phyloP scores from a whole-genome alignment of 2,797 vertebrate species.

The Basileuterus tristriatus region DNA sequence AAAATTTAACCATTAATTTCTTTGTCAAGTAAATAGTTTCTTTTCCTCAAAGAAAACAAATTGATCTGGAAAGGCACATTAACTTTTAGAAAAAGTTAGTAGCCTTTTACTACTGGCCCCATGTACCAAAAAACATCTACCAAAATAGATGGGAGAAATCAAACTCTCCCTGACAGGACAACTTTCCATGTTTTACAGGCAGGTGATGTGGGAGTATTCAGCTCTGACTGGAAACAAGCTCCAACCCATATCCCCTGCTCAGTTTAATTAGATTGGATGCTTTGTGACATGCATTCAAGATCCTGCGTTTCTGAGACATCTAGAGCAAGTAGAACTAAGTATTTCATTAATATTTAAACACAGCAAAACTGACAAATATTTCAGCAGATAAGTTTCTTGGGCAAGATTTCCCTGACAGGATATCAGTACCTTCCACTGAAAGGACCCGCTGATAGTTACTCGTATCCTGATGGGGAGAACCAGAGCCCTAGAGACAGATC shows the following conservation, averaged over 20 bases:
- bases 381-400: not conserved
- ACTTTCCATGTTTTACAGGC: not conserved
- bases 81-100: not conserved
- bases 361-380: conserved; percentile 34
- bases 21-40: not conserved
- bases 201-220: not conserved
- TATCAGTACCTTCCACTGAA: conserved; percentile 35
- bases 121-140: not conserved
- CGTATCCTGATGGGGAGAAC: not conserved
- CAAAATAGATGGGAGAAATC: not conserved
- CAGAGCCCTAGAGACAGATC: not conserved
- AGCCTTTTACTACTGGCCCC: not conserved
- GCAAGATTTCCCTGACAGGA: conserved; percentile 21
- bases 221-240: not conserved
- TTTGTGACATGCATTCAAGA: not conserved
- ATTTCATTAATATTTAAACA: conserved; percentile 58
- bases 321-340: conserved; percentile 30
- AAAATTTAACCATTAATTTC: not conserved
- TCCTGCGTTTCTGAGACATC: not conserved
- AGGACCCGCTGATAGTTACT: conserved; percentile 6
- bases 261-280: not conserved
- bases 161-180: not conserved
- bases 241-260: not conserved
- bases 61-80: not conserved
- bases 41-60: not conserved